These are phyloP conservation scores for Campopleginae sp. DNA, from an alignment of 2,888 invertebrate species.

Conservation along the genomic window DNA sequence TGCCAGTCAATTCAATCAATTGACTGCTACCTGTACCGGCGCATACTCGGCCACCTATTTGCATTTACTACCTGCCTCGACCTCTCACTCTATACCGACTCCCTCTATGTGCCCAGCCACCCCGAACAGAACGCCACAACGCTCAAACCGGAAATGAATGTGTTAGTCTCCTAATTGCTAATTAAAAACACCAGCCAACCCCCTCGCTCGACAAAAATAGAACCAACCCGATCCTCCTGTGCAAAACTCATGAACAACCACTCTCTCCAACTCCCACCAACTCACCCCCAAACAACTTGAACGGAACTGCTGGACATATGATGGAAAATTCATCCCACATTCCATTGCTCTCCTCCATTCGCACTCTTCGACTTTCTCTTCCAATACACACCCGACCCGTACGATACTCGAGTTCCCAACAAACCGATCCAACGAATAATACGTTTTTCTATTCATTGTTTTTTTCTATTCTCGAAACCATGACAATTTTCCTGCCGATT, in stretches of 20 bases:
- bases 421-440: too few relatives aligned
- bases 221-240: not conserved
- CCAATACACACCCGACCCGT: not conserved
- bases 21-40: conserved; percentile 76
- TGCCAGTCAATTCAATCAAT: conserved; percentile 83
- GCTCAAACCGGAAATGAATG: conserved; percentile 83
- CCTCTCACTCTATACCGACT: conserved; percentile 37
- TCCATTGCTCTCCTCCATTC: not conserved
- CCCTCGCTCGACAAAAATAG: conserved; percentile 36
- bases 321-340: conserved; percentile 31
- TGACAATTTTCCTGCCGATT: too few relatives aligned
- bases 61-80: conserved; percentile 77
- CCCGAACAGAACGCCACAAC: conserved; percentile 79
- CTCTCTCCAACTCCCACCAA: not conserved
- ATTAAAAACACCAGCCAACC: conserved; percentile 82
- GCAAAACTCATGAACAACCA: not conserved
- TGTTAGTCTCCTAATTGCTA: conserved; percentile 83
- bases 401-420: too few relatives aligned
- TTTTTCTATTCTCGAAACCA: too few relatives aligned
- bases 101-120: conserved; percentile 45
- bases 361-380: not conserved
- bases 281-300: conserved; percentile 30
- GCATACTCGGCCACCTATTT: conserved; percentile 76
- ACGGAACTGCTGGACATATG: conserved; percentile 37
- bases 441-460: too few relatives aligned